Evolutionary conservation across 2,888 invertebrate genomes (phyloP), one percentile per base, ranked within the genome.

Genomic region (Lasioglossum lativentre): DNA sequence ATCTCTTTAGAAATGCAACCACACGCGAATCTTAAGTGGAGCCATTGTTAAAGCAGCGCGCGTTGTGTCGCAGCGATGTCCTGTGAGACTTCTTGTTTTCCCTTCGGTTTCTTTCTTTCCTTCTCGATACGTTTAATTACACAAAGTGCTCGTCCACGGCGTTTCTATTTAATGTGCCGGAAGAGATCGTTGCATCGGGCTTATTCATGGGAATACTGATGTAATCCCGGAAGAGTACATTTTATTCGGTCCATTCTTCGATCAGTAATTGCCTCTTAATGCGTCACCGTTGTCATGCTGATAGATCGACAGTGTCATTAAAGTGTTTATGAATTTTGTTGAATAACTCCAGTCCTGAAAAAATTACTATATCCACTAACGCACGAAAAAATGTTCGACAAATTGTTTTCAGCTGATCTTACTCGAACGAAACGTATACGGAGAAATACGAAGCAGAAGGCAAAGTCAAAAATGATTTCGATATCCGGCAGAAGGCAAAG

Each of bases 151-250:
- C 42, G 38, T n/a, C 27, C 14, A 23, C 14, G 16, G 10, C 19
- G 34, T n/a, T 47, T 56, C 56, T 40, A 83, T 14, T 79, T 70
- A 75, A 75, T 70, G 75, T 52, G 19, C 30, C 56, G 73, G 68
- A 76, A 76, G 68, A 27, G 47, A 66, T 70, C 27, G 59, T 40
- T 85, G 75, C 66, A 75, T 72, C 34, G 10, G 38, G 59, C 56
- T 83, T 73, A 76, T 76, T 76, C 83, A 47, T 52, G 59, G 45
- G 75, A 82, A 79, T 79, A 73, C 59, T 70, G 79, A 85, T 85
- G 79, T 83, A 85, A 85, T 85, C 76, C 72, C 16, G 40, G 27
- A 68, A 76, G 27, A 83, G 79, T 59, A n/a, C 68, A n/a, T 40
- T 78, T 71, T 59, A 75, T 75, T 73, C 12, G 23, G 23, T 70